Percentiles rank a stretch among this genome's conserved stretches.
phyloP scores from a whole-genome alignment of 2,888 invertebrate genomes.

The Serrognathus titanus region DNA sequence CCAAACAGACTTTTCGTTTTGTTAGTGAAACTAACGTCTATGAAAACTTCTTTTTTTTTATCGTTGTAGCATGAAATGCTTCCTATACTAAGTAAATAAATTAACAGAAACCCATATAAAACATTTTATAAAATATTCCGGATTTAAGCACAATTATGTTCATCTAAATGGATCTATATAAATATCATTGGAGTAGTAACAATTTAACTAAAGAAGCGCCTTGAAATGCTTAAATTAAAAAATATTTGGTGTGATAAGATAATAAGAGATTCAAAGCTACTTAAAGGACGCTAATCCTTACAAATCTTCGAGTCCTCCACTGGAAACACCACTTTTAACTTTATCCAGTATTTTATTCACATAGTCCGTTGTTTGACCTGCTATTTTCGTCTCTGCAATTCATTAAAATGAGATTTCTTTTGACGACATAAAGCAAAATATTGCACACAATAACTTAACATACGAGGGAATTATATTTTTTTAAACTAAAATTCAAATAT shows the following conservation, averaged over 20 bases:
- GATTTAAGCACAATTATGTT: not conserved
- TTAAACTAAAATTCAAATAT: no score
- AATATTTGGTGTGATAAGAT: constrained; percentile 11
- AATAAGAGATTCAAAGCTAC: constrained; percentile 9
- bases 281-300: constrained; percentile 7
- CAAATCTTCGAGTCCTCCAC: constrained; percentile 71
- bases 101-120: no score
- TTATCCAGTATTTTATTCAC: constrained; percentile 90
- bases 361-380: constrained; percentile 88
- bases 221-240: constrained; percentile 2
- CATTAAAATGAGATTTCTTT: not conserved
- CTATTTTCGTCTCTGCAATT: constrained; percentile 77
- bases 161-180: not conserved
- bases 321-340: constrained; percentile 73
- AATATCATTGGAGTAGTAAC: constrained; percentile 8
- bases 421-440: not conserved
- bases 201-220: constrained; percentile 4
- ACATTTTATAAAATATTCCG: not conserved
- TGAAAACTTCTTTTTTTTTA: no score
- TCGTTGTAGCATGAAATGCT: no score
- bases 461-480: no score
- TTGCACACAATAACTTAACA: not conserved
- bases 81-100: no score
- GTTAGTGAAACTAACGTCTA: no score
- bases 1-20: no score